phyloP scores from a whole-genome alignment of 2,888 invertebrate genomes.

The Heliconius erato region DNA sequence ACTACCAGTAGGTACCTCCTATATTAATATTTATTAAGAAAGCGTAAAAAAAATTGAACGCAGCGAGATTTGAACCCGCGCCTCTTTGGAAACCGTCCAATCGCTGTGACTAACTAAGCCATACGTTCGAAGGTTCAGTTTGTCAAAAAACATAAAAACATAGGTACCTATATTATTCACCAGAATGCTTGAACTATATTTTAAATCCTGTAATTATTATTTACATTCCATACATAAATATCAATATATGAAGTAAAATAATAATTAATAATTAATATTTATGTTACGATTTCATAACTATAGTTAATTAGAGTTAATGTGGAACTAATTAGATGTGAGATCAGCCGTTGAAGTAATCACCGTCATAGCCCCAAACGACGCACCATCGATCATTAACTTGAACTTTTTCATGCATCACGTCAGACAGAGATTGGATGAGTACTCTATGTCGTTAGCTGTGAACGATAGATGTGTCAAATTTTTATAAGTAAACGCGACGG shows the following conservation, averaged over 20 bases:
- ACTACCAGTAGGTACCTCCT: too few relatives aligned
- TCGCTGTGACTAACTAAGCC: too few relatives aligned
- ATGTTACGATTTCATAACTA: conserved; percentile 4
- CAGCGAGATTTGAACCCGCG: too few relatives aligned
- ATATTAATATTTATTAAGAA: too few relatives aligned
- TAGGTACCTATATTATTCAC: too few relatives aligned
- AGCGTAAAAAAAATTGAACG: too few relatives aligned
- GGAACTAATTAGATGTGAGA: conserved; percentile 36
- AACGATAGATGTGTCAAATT: conserved; percentile 16
- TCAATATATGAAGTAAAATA: not conserved
- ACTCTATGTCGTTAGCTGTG: conserved; percentile 14
- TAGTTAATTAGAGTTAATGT: conserved; percentile 30
- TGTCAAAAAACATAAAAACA: too few relatives aligned
- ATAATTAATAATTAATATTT: not conserved
- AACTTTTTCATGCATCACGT: conserved; percentile 27
- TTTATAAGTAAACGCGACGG: not conserved
- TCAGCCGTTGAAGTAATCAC: conserved; percentile 19
- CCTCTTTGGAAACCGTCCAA: too few relatives aligned
- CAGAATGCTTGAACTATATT: too few relatives aligned
- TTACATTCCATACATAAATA: too few relatives aligned
- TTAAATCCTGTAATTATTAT: too few relatives aligned
- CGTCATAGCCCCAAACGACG: conserved; percentile 23
- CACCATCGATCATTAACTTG: conserved; percentile 31
- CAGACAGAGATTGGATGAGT: conserved; percentile 24
- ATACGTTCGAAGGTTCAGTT: too few relatives aligned